Evolutionary conservation across 2,888 invertebrate genomes (phyloP), one percentile per base, ranked within the genome.

Genomic region (Actias luna): DNA sequence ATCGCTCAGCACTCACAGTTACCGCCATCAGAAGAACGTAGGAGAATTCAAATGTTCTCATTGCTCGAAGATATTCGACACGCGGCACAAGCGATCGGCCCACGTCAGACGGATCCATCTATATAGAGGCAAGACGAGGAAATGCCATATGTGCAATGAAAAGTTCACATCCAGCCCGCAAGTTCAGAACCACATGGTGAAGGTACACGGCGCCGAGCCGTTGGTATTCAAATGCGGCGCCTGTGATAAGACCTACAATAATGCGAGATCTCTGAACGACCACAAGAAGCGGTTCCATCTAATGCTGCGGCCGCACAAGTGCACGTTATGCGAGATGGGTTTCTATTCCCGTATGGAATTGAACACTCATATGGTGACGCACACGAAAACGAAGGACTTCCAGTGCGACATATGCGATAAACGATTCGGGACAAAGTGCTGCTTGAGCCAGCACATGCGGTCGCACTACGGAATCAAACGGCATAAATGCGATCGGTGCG

Each of bases 1-100:
- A 7, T 65, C 74, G 0, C 65, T 77, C 64, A 71, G 71, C 31
- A 68, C 73, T 0, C 80, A 80, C 29, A 72, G 67, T 4, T 74
- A 75, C 12, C 65, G 71, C 16, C 80, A 80, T n/a, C 71, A 69
- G 4, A 66, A 62, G 0, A 67, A 69, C 2, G 39, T 65, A 22
- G 76, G 76, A 0, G 63, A 70, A 2, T 76, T 75, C 42, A 67
- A 72, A 60, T 82, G 91, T 62, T 75, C 78, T 0, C 76, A 73
- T 31, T 92, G 92, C 59, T 76, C 79, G 0, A 88, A 89, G 68
- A 75, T 80, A 0, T 92, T 89, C 50, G 77, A 82, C 5, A 84
- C 83, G 0, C 74, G 78, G n/a, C 77, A 78, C 10, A 84, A 83
- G 2, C 67, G 76, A 52, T 82, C 78, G 27, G 78, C 82, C 0